Evolutionary conservation across 1,140 invertebrate species (phyloP), one percentile per base, ranked within the genome.

Genomic region (Drosophila navojoa): DNA sequence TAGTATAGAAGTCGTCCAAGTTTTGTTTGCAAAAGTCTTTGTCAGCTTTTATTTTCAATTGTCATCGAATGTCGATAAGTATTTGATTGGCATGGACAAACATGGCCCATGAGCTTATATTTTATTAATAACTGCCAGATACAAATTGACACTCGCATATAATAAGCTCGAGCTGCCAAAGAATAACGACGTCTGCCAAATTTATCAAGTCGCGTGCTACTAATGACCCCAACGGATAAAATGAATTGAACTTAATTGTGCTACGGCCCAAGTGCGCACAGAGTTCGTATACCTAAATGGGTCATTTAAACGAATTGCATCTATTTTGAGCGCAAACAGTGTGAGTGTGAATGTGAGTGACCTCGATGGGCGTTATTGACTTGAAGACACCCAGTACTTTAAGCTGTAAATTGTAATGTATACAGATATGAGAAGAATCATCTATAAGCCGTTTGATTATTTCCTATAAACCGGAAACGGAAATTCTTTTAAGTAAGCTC

Each of bases 161-260:
- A 60, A 82, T 67, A 16, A 40, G 47, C 45, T 22, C 19, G 19
- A 22, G 3, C 19, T 22, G 19, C 19, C 19, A 22, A 22, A 22
- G 19, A 22, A 22, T 11, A 49, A 58, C 10, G 44, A 11, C 22
- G 29, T 55, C 59, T 40, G 27, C n/a, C 47, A 49, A 54, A 67
- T 68, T n/a, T 45, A 60, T 66, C 45, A 64, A 47, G 47, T 57
- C 7, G 42, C 62, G 63, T 78, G 60, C 69, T 32, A 35, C 40
- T 50, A 77, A 70, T 59, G 70, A 74, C 25, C 50, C 44, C 47
- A 61, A 52, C 49, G 10, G 11, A 32, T 64, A 16, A 50, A 49
- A 60, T 70, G 61, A 82, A 78, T 81, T 71, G 57, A 81, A 59
- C 75, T 75, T 77, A 79, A 81, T 82, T 81, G 78, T 66, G 27